These are phyloP conservation scores for Panurus biarmicus DNA, from an alignment of 2,113 vertebrate genomes.

Conservation along the genomic window DNA sequence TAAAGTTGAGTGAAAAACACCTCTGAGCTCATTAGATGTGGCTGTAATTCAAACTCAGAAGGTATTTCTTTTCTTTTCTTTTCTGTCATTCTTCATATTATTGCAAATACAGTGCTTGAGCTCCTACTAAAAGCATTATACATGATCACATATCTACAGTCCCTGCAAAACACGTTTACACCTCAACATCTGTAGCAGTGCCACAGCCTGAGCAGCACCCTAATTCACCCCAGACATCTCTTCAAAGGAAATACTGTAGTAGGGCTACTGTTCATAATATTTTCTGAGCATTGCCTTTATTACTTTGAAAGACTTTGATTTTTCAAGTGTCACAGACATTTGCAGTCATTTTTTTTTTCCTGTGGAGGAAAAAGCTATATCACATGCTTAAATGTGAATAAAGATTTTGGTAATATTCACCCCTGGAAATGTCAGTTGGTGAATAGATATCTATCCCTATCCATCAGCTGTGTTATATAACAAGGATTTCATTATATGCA, in stretches of 20 bases:
- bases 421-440: background rate
- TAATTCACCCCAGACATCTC: constrained; percentile 74
- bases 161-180: constrained; percentile 72
- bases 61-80: constrained; percentile 69
- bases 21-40: constrained; percentile 71
- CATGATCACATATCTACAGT: constrained; percentile 60
- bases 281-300: constrained; percentile 30
- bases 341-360: background rate
- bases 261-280: constrained; percentile 31
- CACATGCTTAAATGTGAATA: background rate
- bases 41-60: constrained; percentile 74
- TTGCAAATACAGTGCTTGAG: constrained; percentile 65
- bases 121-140: constrained; percentile 67
- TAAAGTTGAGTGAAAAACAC: constrained; percentile 69
- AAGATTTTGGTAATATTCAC: constrained; percentile 1
- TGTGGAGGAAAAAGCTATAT: background rate
- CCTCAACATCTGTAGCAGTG: constrained; percentile 61
- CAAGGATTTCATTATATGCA: background rate
- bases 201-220: constrained; percentile 33
- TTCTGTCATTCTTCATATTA: constrained; percentile 69
- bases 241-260: constrained; percentile 56
- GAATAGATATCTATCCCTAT: background rate
- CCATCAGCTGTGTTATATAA: background rate
- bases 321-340: constrained; percentile 17
- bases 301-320: constrained; percentile 12